A percentile compares a stretch with the other conserved stretches of the same genome.
Evolutionary conservation across 1,140 invertebrate genomes (phyloP).

Genomic region (Steinernema feltiae): DNA sequence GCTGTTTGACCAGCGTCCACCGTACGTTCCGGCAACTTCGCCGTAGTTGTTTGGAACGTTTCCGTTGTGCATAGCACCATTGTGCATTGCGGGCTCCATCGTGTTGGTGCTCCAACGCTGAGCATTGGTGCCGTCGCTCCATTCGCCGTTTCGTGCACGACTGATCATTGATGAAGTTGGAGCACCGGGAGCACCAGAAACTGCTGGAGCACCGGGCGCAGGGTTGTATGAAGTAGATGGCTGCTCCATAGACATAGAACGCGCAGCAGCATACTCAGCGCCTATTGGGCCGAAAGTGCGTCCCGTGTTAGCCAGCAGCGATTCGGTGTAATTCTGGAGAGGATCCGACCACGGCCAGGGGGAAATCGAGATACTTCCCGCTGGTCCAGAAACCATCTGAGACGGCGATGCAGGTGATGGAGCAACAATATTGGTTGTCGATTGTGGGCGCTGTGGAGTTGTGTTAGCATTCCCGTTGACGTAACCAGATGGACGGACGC

Average conservation of each 20-base stretch:
- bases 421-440: background rate
- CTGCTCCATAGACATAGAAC: slow-evolving; percentile 1
- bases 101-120: background rate
- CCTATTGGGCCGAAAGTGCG: background rate
- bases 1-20: slow-evolving; percentile 3
- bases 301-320: background rate
- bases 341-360: slow-evolving; percentile 1
- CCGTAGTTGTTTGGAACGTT: background rate
- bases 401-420: background rate
- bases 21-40: background rate
- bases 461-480: background rate
- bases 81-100: background rate
- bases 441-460: background rate
- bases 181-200: background rate
- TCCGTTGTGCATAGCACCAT: slow-evolving; percentile 12
- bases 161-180: background rate
- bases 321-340: slow-evolving; percentile 1
- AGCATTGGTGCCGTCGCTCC: background rate
- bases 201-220: background rate
- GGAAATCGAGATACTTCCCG: background rate
- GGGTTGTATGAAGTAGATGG: background rate
- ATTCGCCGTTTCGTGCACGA: background rate
- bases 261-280: background rate
- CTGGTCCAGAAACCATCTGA: background rate
- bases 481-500: background rate